Conservation (phyloP, 2,113 vertebrate genomes). For the Galeopterus variegatus region DNA sequence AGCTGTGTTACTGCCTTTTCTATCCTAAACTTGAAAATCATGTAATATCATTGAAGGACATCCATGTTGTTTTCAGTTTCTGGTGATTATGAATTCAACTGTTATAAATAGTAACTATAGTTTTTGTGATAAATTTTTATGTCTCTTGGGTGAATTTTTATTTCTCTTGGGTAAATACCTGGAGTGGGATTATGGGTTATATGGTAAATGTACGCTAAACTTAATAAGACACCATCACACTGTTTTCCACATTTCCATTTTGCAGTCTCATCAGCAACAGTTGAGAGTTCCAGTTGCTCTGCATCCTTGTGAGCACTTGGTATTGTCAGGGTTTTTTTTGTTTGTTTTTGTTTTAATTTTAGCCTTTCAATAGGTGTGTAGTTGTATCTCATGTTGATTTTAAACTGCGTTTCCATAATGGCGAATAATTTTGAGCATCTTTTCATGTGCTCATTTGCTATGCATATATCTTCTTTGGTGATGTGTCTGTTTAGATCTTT, state of each 20-base stretch:
- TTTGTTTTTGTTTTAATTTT: background rate
- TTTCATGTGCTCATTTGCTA: background rate
- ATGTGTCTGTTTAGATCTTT: background rate
- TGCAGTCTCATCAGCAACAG: no score
- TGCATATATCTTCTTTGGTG: background rate
- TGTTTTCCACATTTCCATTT: background rate
- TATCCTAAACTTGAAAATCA: background rate
- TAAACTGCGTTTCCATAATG: background rate
- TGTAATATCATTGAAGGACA: rapidly evolving
- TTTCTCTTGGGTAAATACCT: background rate
- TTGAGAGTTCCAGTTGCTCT: background rate
- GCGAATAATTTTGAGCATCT: background rate
- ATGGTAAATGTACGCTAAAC: background rate
- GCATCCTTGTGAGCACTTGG: background rate
- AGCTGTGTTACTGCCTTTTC: background rate
- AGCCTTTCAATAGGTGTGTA: background rate
- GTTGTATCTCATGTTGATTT: background rate
- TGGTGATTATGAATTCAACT: background rate
- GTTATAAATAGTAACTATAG: background rate
- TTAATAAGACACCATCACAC: background rate
- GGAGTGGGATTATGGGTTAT: background rate
- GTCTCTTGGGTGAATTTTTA: background rate
- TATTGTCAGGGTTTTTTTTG: background rate
- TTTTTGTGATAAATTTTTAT: background rate
- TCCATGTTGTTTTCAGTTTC: background rate